Evolutionary conservation across 2,888 invertebrate genomes (phyloP).

Genomic region (Prosapia bicincta): DNA sequence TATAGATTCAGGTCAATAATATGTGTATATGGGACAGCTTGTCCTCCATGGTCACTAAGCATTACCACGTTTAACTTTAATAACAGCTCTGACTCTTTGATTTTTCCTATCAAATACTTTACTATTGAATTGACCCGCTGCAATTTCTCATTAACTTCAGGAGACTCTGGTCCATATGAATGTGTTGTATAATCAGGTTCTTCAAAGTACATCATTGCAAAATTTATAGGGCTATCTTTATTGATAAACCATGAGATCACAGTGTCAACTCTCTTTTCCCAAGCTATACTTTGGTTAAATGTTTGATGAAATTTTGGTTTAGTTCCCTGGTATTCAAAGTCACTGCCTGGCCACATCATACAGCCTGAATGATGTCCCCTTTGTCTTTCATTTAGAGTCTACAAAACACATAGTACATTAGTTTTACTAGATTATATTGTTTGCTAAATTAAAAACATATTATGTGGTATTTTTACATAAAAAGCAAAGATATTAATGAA

Average conservation of each 20-base stretch:
- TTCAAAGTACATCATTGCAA: conserved; percentile 65
- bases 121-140: conserved; percentile 53
- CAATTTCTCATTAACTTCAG: conserved; percentile 47
- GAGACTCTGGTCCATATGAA: conserved; percentile 53
- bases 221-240: conserved; percentile 58
- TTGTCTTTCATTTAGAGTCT: conserved; percentile 56
- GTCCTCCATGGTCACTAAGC: conserved; percentile 72
- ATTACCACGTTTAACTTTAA: conserved; percentile 61
- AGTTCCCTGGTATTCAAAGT: conserved; percentile 51
- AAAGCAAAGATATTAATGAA: no score
- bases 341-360: conserved; percentile 69
- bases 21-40: conserved; percentile 50
- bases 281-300: conserved; percentile 49
- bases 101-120: conserved; percentile 52
- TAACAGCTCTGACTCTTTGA: conserved; percentile 50
- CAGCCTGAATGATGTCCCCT: conserved; percentile 57
- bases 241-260: conserved; percentile 58
- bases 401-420: no score
- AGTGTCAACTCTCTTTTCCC: conserved; percentile 54
- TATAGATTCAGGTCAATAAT: conserved; percentile 56
- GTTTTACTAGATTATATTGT: no score
- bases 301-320: conserved; percentile 48
- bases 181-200: conserved; percentile 67
- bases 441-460: no score
- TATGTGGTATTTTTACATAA: no score